Base-by-base conservation (phyloP, 2,797 vertebrate species). In the Cryptoblepharus egeriae region DNA sequence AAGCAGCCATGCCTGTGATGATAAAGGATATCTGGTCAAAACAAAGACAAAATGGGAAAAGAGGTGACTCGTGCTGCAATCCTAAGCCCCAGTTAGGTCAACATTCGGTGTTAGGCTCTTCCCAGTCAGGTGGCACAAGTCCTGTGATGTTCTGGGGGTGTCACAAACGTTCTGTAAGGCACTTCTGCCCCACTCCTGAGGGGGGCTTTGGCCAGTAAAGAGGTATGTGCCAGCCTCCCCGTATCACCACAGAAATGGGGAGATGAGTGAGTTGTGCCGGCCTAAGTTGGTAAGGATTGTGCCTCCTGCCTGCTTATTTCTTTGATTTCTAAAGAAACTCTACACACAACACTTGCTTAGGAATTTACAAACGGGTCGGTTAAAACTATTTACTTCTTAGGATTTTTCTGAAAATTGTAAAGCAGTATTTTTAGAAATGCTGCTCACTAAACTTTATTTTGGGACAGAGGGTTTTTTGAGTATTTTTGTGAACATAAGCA, bases 401-500 rank as follows among this genome's bases (percentile, higher is more conserved):
- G 6, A 16, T 77, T 74, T 87, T 68, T n/a, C 16, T 68, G 52
- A 32, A 20, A 2, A 13, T 75, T 77, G 32, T 87, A 80, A 39
- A 52, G 13, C 9, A 57, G 1, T 20, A 61, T 20, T 75, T 24
- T 7, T 79, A 61, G 82, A n/a, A 64, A 42, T 71, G 35, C 39
- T 63, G 24, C 32, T 80, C 79, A 16, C 39, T 83, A 6, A 76
- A 39, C 82, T 87, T 89, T 57, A 69, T n/a, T 80, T 70, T 74
- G 61, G 61, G 30, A 37, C n/a, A 20, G 73, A 64, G 30, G n/a
- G 81, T n/a, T n/a, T n/a, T n/a, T n/a, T n/a, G 57, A 83, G n/a
- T 77, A 45, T 75, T 80, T 28, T 5, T 82, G 45, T 30, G 2
- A 32, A 65, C 1, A 6, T 32, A 75, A 55, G 69, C 49, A 16